A percentile compares a stretch with the other conserved stretches of the same genome.
Evolutionary conservation across 1,140 invertebrate species (phyloP).

Genomic region (Zaprionus africanus): DNA sequence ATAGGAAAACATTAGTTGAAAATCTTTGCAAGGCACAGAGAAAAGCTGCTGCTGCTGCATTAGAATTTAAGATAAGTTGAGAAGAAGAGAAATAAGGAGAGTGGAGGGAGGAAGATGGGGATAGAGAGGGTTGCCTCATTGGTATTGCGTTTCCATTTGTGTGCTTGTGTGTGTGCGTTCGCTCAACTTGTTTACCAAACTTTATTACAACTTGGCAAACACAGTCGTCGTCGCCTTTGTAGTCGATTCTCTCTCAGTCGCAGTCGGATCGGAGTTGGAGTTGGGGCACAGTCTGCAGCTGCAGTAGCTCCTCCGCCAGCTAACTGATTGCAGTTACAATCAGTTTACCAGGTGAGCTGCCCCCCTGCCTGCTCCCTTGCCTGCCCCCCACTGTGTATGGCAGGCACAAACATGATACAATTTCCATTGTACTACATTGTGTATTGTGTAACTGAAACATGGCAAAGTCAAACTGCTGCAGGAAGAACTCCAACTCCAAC

Average conservation of each 20-base stretch:
- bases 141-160: conserved; percentile 40
- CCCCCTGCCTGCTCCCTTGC: neutral
- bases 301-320: conserved; percentile 3
- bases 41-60: conserved; percentile 44
- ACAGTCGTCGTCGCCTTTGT: conserved; percentile 73
- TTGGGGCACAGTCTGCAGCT: neutral
- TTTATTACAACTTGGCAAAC: conserved; percentile 82
- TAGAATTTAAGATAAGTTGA: conserved; percentile 81
- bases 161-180: conserved; percentile 30
- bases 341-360: conserved; percentile 59
- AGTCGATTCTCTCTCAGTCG: conserved; percentile 16
- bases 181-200: conserved; percentile 74
- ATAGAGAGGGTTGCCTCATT: neutral
- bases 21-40: conserved; percentile 52
- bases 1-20: conserved; percentile 58
- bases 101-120: neutral
- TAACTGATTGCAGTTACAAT: conserved; percentile 76
- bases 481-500: no score
- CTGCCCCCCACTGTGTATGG: neutral
- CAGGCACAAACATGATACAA: conserved; percentile 31
- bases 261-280: neutral
- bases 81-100: conserved; percentile 7
- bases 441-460: conserved; percentile 41
- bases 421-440: conserved; percentile 34
- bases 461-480: conserved; percentile 21